Percentiles rank a stretch among this genome's conserved stretches.
Evolutionary conservation across 2,888 invertebrate species (phyloP).

Genomic region (Troilus luridus): DNA sequence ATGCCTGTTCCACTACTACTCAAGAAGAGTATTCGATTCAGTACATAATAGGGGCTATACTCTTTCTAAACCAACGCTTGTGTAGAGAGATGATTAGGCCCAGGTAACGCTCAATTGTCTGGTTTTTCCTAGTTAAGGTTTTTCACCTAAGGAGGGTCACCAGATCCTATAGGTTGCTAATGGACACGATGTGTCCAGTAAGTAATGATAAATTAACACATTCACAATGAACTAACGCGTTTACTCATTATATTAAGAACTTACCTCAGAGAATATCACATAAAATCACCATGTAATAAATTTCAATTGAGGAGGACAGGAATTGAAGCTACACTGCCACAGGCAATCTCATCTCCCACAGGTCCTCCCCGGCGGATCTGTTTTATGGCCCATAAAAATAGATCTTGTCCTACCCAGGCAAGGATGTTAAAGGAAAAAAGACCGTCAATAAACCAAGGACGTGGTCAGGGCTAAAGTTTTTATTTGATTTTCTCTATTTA

Average conservation of each 20-base stretch:
- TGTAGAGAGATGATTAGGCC: too few species aligned
- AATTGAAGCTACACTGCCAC: neutral
- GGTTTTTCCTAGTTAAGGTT: too few species aligned
- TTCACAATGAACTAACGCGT: too few species aligned
- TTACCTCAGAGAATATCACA: neutral
- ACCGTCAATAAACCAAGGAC: neutral
- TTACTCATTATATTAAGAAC: neutral
- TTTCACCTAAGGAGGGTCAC: too few species aligned
- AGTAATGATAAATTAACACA: too few species aligned
- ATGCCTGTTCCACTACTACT: too few species aligned
- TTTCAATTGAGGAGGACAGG: neutral
- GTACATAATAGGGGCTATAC: too few species aligned
- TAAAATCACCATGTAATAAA: neutral
- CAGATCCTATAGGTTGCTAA: too few species aligned
- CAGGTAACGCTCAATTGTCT: too few species aligned
- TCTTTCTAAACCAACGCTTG: too few species aligned
- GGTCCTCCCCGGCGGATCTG: neutral
- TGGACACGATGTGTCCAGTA: too few species aligned
- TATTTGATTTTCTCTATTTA: neutral
- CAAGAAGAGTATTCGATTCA: too few species aligned
- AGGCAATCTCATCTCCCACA: conserved; percentile 10
- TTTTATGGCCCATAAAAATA: conserved; percentile 3
- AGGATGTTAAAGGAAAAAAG: neutral
- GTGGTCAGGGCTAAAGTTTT: neutral
- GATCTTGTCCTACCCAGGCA: neutral